These are phyloP conservation scores for Chromoteleia sp. DNA, from an alignment of 2,888 invertebrate genomes.

Conservation along the genomic window DNA sequence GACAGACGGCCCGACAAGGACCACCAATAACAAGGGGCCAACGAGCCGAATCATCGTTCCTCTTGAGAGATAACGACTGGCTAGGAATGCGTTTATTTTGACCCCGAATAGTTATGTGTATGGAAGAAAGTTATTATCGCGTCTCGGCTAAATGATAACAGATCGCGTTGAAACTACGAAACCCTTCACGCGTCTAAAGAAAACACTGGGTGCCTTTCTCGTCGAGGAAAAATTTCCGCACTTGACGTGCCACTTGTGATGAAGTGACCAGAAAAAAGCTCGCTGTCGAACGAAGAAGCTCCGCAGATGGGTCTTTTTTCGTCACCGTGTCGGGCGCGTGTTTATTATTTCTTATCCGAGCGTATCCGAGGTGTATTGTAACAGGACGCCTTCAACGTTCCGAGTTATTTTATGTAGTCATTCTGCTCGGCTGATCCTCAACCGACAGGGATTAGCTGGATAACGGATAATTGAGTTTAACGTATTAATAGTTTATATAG, in stretches of 20 bases:
- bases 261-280: conserved; percentile 17
- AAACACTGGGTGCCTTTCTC: conserved; percentile 21
- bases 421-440: conserved; percentile 19
- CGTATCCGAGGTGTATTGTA: conserved; percentile 13
- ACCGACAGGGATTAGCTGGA: conserved; percentile 32
- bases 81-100: conserved; percentile 50
- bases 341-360: conserved; percentile 13
- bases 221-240: conserved; percentile 27
- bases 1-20: not conserved
- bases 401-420: not conserved
- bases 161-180: conserved; percentile 23
- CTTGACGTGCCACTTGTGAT: conserved; percentile 37
- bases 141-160: conserved; percentile 34
- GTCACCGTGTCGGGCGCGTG: conserved; percentile 9
- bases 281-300: conserved; percentile 26
- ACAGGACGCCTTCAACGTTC: not conserved
- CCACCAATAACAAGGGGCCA: conserved; percentile 34
- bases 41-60: conserved; percentile 23
- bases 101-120: conserved; percentile 14
- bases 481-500: conserved; percentile 50
- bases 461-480: conserved; percentile 40
- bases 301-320: conserved; percentile 30
- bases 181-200: conserved; percentile 19
- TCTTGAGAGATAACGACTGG: conserved; percentile 44
- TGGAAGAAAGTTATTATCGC: conserved; percentile 24